Evolutionary conservation across 2,888 invertebrate genomes (phyloP), one percentile per base, ranked within the genome.

Genomic region (Shargacucullia verbasci): DNA sequence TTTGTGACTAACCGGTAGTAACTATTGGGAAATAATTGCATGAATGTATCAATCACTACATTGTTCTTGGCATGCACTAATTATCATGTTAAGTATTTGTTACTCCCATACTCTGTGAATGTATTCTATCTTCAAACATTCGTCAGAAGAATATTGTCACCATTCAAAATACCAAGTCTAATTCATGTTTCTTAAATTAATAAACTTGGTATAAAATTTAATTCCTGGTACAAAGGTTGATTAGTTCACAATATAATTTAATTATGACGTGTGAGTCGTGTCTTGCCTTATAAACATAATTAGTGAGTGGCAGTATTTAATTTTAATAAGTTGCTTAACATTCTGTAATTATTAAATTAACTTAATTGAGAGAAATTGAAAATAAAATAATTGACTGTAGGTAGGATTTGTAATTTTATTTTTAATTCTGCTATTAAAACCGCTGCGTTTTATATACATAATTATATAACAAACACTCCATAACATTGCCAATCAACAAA

Each of bases 41-140:
- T 71, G 78, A 58, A 46, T 62, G 57, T 61, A 54, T 58, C 56
- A 70, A 54, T 58, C 56, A 70, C 49, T 57, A 57, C 37, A 52
- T 56, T 39, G 33, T 58, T 62, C 52, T 63, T 50, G 57, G 76
- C 78, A 78, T 76, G 75, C 53, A 76, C 64, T 78, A 76, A 71
- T 70, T 45, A 49, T 48, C 60, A 29, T 48, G 37, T 55, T 55
- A 53, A 25, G 44, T 60, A 43, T 49, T 62, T n/a, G n/a, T n/a
- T n/a, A n/a, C n/a, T 67, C 40, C 44, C 54, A 54, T 57, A 52
- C n/a, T 54, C 15, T 63, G 33, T 20, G 4, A 20, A 20, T 20
- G 20, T 55, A 70, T 49, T 37, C 52, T 35, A 66, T 49, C 15
- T 7, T 34, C 4, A 33, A 33, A 33, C n/a, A 53, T 35, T 47